These are phyloP conservation scores for Cephalopholis sonnerati DNA, from an alignment of 2,113 vertebrate species.

Conservation along the genomic window DNA sequence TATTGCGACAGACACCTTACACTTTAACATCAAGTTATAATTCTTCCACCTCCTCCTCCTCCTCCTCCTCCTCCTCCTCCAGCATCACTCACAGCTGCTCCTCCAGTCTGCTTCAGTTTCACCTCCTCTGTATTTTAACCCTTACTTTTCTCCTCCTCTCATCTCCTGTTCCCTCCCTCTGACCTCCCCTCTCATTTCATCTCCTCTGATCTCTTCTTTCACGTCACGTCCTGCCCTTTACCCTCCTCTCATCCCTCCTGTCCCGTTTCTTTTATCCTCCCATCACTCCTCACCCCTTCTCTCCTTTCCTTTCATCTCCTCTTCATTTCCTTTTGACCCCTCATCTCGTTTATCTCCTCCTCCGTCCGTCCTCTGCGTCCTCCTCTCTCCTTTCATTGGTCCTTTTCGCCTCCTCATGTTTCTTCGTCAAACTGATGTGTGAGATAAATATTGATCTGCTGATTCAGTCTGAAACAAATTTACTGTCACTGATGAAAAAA, in stretches of 20 bases:
- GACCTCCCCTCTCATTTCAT: neutral
- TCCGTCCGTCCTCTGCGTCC: neutral
- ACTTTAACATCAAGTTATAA: too few relatives aligned
- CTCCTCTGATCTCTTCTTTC: conserved; percentile 5
- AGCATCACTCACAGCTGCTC: neutral
- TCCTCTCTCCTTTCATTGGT: neutral
- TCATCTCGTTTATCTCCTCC: neutral
- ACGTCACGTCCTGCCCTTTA: neutral
- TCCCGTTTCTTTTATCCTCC: neutral
- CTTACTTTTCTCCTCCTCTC: neutral
- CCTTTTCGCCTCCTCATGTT: neutral
- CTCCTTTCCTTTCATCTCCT: neutral
- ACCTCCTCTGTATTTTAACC: neutral
- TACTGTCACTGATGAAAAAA: neutral
- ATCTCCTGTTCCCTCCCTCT: neutral
- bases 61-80: neutral
- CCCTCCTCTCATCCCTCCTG: neutral
- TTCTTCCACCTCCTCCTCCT: neutral
- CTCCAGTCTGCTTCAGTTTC: neutral
- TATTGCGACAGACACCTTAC: too few relatives aligned
- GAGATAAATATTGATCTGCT: neutral
- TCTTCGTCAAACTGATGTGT: too few relatives aligned
- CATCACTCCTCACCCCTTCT: neutral
- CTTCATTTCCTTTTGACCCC: neutral
- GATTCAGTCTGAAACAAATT: neutral